Base-by-base conservation (phyloP, 2,797 vertebrate genomes). In the Masticophis lateralis region DNA sequence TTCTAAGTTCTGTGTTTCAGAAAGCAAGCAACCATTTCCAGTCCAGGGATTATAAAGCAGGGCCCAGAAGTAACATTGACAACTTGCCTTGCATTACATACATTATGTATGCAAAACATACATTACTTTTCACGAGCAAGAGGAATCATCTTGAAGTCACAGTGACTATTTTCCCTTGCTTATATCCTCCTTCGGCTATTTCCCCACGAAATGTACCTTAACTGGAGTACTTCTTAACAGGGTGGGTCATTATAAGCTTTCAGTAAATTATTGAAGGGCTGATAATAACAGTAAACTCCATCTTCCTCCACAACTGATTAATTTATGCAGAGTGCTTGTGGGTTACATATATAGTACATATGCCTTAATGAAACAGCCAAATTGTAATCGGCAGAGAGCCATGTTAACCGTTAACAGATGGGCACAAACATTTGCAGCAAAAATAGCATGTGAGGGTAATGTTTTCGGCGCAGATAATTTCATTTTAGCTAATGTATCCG, bases 381-480 rank as follows among this genome's bases (percentile, higher is more conserved):
- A 92, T 86, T 88, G 93, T 92, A 95, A 1, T 37, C 91, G 94
- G 94, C 93, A 92, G 5, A 2, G 90, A 91, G 95, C 95, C 95
- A 94, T 22, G 0, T 83, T 93, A 66, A 90, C 95, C 95, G 94
- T 95, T 93, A 63, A 91, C 95, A 95, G 94, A 96, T 95, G 95
- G 96, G 74, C 89, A 92, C 0, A 43, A 91, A 69, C 0, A 2
- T 90, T 63, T 94, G 93, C 91, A 0, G 47, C 93, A 94, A 95
- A 93, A 94, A 91, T 22, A 95, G 86, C 87, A 9, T 89, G 92
- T 92, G 91, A 96, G 96, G 94, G 95, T 93, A 92, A 66, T 94
- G 94, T 95, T 94, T 93, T 94, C 94, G 94, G 93, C 93, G 91
- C 88, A n/a, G 94, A 90, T 94, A 89, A 92, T 95, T 94, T 95